Evolutionary conservation across 1,140 invertebrate species (phyloP).

Genomic region (Acyrthosiphon pisum): DNA sequence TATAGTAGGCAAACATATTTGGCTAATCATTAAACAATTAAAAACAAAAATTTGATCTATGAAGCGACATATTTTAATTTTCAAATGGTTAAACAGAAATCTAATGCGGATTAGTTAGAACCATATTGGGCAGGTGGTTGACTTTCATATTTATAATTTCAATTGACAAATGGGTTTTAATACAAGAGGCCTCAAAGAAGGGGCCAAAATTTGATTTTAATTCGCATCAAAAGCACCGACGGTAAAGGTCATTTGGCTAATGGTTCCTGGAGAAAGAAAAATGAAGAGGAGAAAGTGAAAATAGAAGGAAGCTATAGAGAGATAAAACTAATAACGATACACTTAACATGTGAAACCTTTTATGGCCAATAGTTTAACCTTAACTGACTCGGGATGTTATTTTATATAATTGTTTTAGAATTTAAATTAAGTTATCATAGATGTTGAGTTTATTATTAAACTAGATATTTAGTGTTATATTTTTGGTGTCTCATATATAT

Average conservation of each 20-base stretch:
- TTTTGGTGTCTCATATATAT: neutral
- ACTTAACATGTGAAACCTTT: neutral
- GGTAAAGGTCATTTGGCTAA: constrained; percentile 41
- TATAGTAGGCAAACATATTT: too few relatives aligned
- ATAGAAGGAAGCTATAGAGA: neutral
- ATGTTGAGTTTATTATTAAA: neutral
- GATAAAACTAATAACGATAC: neutral
- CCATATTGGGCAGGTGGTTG: neutral
- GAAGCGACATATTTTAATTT: neutral
- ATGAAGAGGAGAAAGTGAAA: constrained; percentile 23
- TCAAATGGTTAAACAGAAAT: neutral
- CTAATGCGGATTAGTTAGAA: neutral
- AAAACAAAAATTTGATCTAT: too few relatives aligned
- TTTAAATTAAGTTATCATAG: neutral
- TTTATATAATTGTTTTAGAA: neutral
- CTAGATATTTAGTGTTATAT: neutral
- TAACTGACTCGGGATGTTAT: neutral
- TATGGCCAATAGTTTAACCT: neutral
- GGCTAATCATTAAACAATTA: too few relatives aligned
- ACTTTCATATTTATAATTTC: constrained; percentile 1
- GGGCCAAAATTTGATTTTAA: constrained; percentile 41
- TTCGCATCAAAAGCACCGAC: constrained; percentile 29
- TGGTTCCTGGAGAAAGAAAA: constrained; percentile 10
- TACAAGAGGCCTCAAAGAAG: neutral
- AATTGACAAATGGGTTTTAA: neutral